These are phyloP conservation scores for Chaenodraco wilsoni DNA, from an alignment of 2,797 vertebrate genomes.

Conservation along the genomic window DNA sequence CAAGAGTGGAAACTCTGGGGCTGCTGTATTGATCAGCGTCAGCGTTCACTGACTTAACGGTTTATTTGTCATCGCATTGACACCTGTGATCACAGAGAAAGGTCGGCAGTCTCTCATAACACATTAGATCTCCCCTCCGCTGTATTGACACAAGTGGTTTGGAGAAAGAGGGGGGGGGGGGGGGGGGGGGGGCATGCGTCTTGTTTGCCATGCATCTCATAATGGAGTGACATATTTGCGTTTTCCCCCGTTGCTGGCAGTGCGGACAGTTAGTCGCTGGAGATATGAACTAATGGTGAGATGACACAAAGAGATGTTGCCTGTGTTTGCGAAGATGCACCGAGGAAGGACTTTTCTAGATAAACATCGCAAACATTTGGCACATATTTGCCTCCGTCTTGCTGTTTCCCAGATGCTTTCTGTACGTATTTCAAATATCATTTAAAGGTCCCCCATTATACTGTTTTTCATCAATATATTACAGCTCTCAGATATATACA, in stretches of 20 bases:
- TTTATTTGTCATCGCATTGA: constrained; percentile 81
- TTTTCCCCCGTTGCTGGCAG: constrained; percentile 43
- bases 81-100: constrained; percentile 75
- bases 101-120: constrained; percentile 81
- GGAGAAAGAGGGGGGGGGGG: constrained; percentile 4
- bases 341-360: neutral
- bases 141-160: constrained; percentile 72
- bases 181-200: neutral
- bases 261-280: constrained; percentile 57
- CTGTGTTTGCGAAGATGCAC: neutral
- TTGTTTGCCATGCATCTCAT: constrained; percentile 62
- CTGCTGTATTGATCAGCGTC: constrained; percentile 65
- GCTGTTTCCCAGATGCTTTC: neutral
- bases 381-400: constrained; percentile 24
- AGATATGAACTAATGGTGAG: constrained; percentile 55
- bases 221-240: constrained; percentile 66
- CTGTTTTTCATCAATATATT: too few species aligned
- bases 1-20: constrained; percentile 25
- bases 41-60: constrained; percentile 72
- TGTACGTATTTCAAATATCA: constrained; percentile 23
- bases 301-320: constrained; percentile 35
- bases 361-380: neutral
- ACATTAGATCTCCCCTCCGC: constrained; percentile 67
- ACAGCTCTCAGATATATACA: too few species aligned
- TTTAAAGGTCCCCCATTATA: neutral